phyloP scores from a whole-genome alignment of 2,113 vertebrate species.

The Deroptyus accipitrinus region DNA sequence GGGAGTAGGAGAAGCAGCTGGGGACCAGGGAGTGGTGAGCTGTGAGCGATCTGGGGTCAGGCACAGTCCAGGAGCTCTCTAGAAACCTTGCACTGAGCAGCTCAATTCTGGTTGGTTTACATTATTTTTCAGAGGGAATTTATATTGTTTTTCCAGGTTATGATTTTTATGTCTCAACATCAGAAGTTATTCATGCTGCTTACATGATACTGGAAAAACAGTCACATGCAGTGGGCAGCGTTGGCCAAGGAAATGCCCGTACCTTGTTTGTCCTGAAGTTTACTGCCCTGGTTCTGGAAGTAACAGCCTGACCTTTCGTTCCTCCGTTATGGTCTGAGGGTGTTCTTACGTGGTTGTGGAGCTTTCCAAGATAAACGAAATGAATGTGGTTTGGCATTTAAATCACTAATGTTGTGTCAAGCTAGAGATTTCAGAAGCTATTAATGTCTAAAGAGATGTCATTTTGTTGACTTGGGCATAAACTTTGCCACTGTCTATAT shows the following conservation, averaged over 20 bases:
- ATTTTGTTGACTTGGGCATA: slow-evolving; percentile 13
- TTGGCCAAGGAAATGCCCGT: not conserved
- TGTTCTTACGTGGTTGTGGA: slow-evolving; percentile 26
- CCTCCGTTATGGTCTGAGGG: slow-evolving; percentile 60
- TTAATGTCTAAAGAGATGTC: slow-evolving; percentile 45
- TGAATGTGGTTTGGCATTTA: slow-evolving; percentile 71
- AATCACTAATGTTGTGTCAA: slow-evolving; percentile 44
- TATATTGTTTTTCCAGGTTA: not conserved
- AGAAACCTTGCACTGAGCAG: not conserved
- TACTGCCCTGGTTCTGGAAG: slow-evolving; percentile 14
- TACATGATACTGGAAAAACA: not conserved
- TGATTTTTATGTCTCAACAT: not conserved
- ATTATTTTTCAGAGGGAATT: not conserved
- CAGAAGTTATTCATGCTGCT: not conserved
- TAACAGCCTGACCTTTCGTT: slow-evolving; percentile 70
- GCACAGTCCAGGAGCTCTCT: not conserved
- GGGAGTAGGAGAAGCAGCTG: not conserved
- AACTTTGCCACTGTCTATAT: not conserved
- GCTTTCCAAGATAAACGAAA: slow-evolving; percentile 69
- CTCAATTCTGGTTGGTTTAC: not conserved
- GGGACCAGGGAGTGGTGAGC: not conserved
- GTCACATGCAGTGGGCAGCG: not conserved
- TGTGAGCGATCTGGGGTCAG: not conserved
- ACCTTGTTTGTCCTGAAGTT: slow-evolving; percentile 22
- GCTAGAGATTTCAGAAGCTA: slow-evolving; percentile 62